Base-by-base conservation (phyloP, 2,888 invertebrate genomes). In the Stenichneumon culpator region DNA sequence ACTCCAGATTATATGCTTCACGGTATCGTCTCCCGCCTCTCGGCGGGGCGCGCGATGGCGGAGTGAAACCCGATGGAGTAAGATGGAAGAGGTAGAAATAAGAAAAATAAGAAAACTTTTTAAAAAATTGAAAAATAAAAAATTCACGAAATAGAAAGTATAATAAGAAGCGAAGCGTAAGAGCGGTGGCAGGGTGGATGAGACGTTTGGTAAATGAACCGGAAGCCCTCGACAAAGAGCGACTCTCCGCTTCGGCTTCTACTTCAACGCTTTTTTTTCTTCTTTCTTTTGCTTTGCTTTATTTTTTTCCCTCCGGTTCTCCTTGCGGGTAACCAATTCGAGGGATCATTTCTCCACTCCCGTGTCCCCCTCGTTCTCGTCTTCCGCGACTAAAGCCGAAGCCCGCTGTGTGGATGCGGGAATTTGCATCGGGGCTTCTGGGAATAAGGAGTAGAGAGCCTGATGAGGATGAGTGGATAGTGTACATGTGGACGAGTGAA, bases 181-280 rank as follows among this genome's bases (percentile, higher is more conserved):
- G 80, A 77, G 80, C 63, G 57, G 78, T 81, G 73, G 84, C 80
- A 77, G 72, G 68, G 80, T 73, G 75, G 81, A 84, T 78, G 84
- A 78, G 84, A 84, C 73, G 81, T 80, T 84, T 81, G 81, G 84
- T 81, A 84, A 84, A 84, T 81, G 80, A 84, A 81, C 84, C 84
- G 84, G 84, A 84, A 81, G 84, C 78, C 63, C 57, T 73, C 84
- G 81, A 81, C 77, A 84, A 84, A 78, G 84, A 86, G 83, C 83
- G 78, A 75, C 84, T 79, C 80, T 79, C 11, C 39, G 68, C 84
- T 86, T 87, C 57, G 57, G 57, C 57, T 47, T 67, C 67, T 80
- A 25, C 36, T 19, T 52, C 65, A 44, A 50, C 32, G n/a, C 19
- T 52, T 57, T 57, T 11, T 6, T 57, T 57, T 14, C n/a, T 11